Base-by-base conservation (phyloP, 2,113 vertebrate genomes). In the Rhinoderma darwinii region DNA sequence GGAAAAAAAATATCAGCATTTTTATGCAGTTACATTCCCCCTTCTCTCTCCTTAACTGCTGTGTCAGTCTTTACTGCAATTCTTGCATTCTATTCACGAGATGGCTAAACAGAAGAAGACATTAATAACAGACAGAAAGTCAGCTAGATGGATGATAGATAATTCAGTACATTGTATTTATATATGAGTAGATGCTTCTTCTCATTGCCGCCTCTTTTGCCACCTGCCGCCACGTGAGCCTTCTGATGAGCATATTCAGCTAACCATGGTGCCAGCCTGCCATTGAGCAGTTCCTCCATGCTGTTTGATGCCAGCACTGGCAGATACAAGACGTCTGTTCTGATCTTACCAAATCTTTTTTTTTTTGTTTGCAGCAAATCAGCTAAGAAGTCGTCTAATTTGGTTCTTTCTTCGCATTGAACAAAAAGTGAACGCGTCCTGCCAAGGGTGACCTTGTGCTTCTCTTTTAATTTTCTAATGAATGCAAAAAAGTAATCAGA, bases 401-500 rank as follows among this genome's bases (percentile, higher is more conserved):
- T 79, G 63, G 74, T 61, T 51, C 0, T 5, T 54, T 88, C 84
- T 35, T 86, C 4, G 37, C 15, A 2, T 89, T 82, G 84, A 68
- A 35, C 88, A 73, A 86, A 82, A 79, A 89, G 88, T 61, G 84
- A 84, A 88, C 88, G 43, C 85, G 54, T 9, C 51, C 32, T 50
- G 17, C 76, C 72, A 68, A 89, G 92, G 89, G 91, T 95, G 91
- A 96, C 93, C 90, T 92, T 93, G 88, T 84, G 73, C 78, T 80
- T 73, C 72, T 18, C 89, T 91, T 90, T 76, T 83, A 85, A 90
- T 91, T 93, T 91, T 44, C 82, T 91, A 90, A 92, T 89, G 78
- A 93, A 93, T 87, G 68, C 88, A 92, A 91, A 93, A 81, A 93
- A 91, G 86, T 89, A 91, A 94, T 92, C 92, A 89, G 82, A 92